Conservation (phyloP, 2,113 vertebrate species). For the Pteronura brasiliensis region DNA sequence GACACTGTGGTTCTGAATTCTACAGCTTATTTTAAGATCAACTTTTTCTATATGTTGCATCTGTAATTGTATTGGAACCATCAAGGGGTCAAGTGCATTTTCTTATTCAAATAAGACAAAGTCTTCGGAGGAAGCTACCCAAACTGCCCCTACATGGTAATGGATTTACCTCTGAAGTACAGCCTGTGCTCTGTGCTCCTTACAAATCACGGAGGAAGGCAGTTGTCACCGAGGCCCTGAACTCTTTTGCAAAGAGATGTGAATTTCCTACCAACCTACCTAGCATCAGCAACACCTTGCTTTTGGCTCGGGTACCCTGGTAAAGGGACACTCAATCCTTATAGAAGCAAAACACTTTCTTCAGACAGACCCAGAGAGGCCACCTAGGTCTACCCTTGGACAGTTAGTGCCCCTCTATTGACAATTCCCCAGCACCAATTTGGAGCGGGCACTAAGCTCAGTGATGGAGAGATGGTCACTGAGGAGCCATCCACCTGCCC, state of each 20-base stretch:
- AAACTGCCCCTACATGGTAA: background rate
- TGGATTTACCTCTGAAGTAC: background rate
- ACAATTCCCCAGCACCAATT: background rate
- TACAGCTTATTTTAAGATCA: slow-evolving; percentile 17
- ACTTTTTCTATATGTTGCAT: background rate
- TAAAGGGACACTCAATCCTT: background rate
- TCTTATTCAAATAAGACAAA: slow-evolving; percentile 3
- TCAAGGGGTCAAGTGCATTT: background rate
- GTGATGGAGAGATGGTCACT: background rate
- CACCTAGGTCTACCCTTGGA: too few species aligned
- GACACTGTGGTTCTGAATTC: slow-evolving; percentile 1
- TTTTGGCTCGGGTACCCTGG: background rate
- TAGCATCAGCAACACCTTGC: background rate
- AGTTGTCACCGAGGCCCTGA: background rate
- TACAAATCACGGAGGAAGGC: background rate
- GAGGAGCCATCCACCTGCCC: background rate
- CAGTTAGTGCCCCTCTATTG: background rate
- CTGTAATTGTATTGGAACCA: slow-evolving; percentile 3
- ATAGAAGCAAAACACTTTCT: background rate
- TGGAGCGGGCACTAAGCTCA: background rate
- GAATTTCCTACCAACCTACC: background rate
- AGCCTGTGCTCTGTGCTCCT: background rate
- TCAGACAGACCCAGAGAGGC: background rate
- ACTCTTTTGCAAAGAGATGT: background rate
- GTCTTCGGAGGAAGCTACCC: slow-evolving; percentile 1